A percentile compares a stretch with the other conserved stretches of the same genome.
These are phyloP conservation scores for Mirza zaza DNA, from an alignment of 2,113 vertebrate genomes.

Conservation along the genomic window DNA sequence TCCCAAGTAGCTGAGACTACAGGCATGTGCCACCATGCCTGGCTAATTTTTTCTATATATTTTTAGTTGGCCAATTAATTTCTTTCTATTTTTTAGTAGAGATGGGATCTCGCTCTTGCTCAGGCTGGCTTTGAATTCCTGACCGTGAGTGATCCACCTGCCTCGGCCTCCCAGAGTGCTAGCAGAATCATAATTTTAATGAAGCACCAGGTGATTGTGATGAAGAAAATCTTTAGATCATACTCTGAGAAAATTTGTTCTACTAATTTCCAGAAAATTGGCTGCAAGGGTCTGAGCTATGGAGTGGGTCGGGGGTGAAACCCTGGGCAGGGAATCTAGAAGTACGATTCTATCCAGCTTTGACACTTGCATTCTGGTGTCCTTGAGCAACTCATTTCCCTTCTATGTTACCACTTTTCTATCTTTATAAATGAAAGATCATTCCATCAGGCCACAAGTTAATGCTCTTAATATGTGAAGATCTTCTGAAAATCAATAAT, in stretches of 20 bases:
- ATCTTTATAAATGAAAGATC: background rate
- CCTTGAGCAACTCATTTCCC: background rate
- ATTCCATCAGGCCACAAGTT: background rate
- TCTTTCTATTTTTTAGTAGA: too few species aligned
- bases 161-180: too few species aligned
- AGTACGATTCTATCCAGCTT: background rate
- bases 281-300: background rate
- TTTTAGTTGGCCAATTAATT: too few species aligned
- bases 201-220: background rate
- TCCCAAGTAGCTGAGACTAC: too few species aligned
- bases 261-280: background rate
- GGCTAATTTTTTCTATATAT: too few species aligned
- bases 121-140: too few species aligned
- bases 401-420: background rate
- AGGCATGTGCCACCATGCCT: too few species aligned
- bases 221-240: background rate
- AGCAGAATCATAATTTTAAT: background rate
- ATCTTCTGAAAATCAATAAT: background rate
- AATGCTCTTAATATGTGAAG: background rate
- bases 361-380: background rate
- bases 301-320: background rate
- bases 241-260: background rate
- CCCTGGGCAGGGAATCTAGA: background rate
- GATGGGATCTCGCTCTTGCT: too few species aligned
- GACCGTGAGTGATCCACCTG: too few species aligned